Conservation (phyloP, 2,888 invertebrate species). For the Petrolisthes cinctipes region DNA sequence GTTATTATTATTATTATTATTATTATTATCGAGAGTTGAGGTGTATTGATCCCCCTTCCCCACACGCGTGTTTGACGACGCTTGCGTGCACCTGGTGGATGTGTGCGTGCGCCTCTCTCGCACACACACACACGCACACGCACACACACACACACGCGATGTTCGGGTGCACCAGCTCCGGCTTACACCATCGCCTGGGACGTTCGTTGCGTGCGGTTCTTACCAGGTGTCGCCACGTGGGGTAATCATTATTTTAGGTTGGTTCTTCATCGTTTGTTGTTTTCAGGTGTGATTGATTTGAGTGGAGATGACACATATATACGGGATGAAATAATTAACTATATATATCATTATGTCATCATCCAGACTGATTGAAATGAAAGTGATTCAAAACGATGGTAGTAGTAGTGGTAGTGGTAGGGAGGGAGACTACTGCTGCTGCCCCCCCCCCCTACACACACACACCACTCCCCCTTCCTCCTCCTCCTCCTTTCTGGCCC, state of each 20-base stretch:
- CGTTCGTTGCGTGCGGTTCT: conserved; percentile 26
- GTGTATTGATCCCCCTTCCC: conserved; percentile 43
- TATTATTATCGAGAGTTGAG: conserved; percentile 15
- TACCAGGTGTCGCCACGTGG: background rate
- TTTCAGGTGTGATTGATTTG: too few relatives aligned
- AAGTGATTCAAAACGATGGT: too few relatives aligned
- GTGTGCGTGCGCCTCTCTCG: conserved; percentile 58
- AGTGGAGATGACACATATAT: too few relatives aligned
- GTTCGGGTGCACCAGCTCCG: conserved; percentile 41
- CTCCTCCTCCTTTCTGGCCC: background rate
- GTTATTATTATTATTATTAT: too few relatives aligned
- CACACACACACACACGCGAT: conserved; percentile 45
- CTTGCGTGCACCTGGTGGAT: conserved; percentile 58
- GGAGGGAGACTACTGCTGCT: background rate
- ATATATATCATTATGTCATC: too few relatives aligned
- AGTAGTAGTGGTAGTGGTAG: background rate
- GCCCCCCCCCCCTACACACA: background rate
- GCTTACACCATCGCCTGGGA: conserved; percentile 34
- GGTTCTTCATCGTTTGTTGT: background rate
- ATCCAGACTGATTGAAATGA: too few relatives aligned
- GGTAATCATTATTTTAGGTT: background rate
- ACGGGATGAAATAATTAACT: too few relatives aligned
- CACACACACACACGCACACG: conserved; percentile 43
- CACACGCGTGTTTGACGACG: conserved; percentile 43
- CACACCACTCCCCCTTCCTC: background rate